Base-by-base conservation (phyloP, 2,113 vertebrate genomes). In the Cheirogaleus medius region DNA sequence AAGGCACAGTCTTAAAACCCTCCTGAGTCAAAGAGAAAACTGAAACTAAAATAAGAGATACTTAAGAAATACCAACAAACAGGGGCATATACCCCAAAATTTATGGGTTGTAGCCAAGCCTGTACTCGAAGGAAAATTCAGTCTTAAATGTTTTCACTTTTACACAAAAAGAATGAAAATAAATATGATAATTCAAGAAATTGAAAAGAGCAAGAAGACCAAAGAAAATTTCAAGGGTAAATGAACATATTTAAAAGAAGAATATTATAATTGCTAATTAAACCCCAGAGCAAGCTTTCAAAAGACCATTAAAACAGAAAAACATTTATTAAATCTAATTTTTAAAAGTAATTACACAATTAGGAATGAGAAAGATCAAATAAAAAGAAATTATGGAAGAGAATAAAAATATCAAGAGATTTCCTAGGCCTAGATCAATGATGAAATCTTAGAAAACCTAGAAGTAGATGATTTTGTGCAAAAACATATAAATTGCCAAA, bases 111-210 rank as follows among this genome's bases (percentile, higher is more conserved):
- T n/a, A n/a, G 42, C 42, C 42, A 42, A 42, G 42, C 42, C 42
- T 42, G 42, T 42, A 42, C 42, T 42, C 42, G 6, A 42, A 42
- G 42, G 42, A 42, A 42, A 42, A 78, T 14, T 84, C 21, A 44
- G 10, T 47, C 56, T 89, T 68, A 90, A 92, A 69, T 86, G 9
- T 14, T 80, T 56, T 92, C 8, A 25, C 7, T 94, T 91, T 88
- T 77, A 87, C 82, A 85, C 9, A 90, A 71, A 87, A 92, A 84
- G 15, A 64, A 93, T 74, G 25, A 92, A 97, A 90, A 80, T 63
- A 87, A 88, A 82, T 17, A 37, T 77, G 58, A 91, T 66, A 34
- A 74, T 60, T 94, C 60, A 73, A 73, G 49, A 96, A 80, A 69
- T 29, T 18, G 37, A 37, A 93, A 83, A 97, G 18, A 71, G 1